Conservation (phyloP, 2,888 invertebrate species). For the Liopterus haemorrhoidalis region DNA sequence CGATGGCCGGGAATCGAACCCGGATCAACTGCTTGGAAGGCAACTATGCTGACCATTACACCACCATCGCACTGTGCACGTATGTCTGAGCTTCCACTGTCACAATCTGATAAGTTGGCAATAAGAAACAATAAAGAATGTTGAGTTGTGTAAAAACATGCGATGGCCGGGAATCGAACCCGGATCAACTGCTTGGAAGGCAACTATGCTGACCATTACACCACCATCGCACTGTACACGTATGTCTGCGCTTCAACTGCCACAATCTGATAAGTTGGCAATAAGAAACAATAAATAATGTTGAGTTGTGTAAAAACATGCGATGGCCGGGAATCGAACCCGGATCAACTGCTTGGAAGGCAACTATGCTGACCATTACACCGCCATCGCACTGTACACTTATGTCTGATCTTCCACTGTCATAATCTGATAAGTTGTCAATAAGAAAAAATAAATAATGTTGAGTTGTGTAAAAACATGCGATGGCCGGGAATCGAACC, state of each 20-base stretch:
- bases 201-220: constrained; percentile 22
- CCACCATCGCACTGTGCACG: constrained; percentile 19
- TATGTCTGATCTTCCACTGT: no score
- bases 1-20: constrained; percentile 23
- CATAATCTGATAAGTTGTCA: no score
- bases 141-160: no score
- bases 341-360: constrained; percentile 27
- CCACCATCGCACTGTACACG: constrained; percentile 22
- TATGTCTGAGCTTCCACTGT: no score
- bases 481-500: constrained; percentile 23
- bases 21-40: constrained; percentile 24
- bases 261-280: no score
- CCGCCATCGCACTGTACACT: constrained; percentile 35
- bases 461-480: no score
- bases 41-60: constrained; percentile 24
- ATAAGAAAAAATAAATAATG: no score
- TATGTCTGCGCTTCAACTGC: no score
- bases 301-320: no score
- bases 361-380: constrained; percentile 34
- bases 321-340: constrained; percentile 26
- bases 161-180: constrained; percentile 19
- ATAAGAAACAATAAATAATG: no score
- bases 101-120: no score
- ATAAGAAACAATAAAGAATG: no score
- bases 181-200: constrained; percentile 20